A percentile compares a stretch with the other conserved stretches of the same genome.
Evolutionary conservation across 2,888 invertebrate species (phyloP).

Genomic region (Chymomyza procnemis): DNA sequence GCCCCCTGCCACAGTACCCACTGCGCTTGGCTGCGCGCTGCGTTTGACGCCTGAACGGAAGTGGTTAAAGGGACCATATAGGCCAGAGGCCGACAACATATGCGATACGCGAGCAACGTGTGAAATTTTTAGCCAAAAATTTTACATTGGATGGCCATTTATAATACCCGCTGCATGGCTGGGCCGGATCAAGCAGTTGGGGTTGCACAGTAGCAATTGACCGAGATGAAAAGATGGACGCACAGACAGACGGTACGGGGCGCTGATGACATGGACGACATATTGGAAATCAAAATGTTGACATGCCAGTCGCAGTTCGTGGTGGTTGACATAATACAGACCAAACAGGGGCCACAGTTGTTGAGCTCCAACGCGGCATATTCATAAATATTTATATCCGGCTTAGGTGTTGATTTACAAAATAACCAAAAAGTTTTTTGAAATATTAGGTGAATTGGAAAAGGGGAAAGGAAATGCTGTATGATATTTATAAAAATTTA

Average conservation of each 20-base stretch:
- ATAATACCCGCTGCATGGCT: conserved; percentile 28
- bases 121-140: conserved; percentile 63
- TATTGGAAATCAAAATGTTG: conserved; percentile 73
- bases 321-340: conserved; percentile 59
- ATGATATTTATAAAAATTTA: no score
- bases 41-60: conserved; percentile 65
- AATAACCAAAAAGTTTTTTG: background rate
- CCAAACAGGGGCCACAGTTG: conserved; percentile 43
- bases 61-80: conserved; percentile 47
- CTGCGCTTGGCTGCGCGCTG: conserved; percentile 4
- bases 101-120: conserved; percentile 63
- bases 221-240: background rate
- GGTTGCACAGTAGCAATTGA: background rate
- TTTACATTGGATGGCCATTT: conserved; percentile 36
- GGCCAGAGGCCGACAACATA: conserved; percentile 40
- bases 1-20: conserved; percentile 23
- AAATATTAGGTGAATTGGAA: background rate
- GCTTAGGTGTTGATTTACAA: background rate
- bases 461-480: no score
- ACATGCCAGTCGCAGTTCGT: conserved; percentile 38
- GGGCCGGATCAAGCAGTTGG: background rate
- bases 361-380: background rate
- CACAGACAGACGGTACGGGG: background rate
- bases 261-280: conserved; percentile 37
- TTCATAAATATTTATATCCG: background rate